Percentiles rank a stretch among this genome's conserved stretches.
These are phyloP conservation scores for Lacerta agilis DNA, from an alignment of 2,797 vertebrate genomes.

Conservation along the genomic window DNA sequence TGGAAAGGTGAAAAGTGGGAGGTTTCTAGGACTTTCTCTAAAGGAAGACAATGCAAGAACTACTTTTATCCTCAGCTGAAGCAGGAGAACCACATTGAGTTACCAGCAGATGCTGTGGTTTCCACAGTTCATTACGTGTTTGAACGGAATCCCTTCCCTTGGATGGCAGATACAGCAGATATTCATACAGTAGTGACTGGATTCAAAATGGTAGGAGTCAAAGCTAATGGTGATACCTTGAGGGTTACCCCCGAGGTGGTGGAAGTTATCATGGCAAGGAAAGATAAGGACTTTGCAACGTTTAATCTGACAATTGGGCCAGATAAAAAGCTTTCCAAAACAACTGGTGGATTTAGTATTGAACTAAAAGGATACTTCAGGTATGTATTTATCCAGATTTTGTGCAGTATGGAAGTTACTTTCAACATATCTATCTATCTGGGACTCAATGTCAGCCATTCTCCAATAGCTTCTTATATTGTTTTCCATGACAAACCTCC, in stretches of 20 bases:
- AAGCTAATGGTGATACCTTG: not conserved
- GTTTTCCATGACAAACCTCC: slow-evolving; percentile 59
- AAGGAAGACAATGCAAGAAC: slow-evolving; percentile 39
- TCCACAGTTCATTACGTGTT: slow-evolving; percentile 73
- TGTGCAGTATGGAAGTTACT: slow-evolving; percentile 58
- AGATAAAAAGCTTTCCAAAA: slow-evolving; percentile 13
- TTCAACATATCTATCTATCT: slow-evolving; percentile 69
- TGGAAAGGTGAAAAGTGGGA: slow-evolving; percentile 65
- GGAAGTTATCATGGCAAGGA: slow-evolving; percentile 70
- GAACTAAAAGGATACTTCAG: slow-evolving; percentile 42
- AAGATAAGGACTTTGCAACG: not conserved
- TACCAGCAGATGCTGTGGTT: slow-evolving; percentile 22
- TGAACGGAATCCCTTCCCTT: slow-evolving; percentile 73
- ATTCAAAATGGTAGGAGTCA: slow-evolving; percentile 61
- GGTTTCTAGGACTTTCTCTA: not conserved
- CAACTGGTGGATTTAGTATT: slow-evolving; percentile 71
- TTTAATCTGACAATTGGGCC: slow-evolving; percentile 71
- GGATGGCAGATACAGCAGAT: slow-evolving; percentile 61
- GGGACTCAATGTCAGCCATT: slow-evolving; percentile 13
- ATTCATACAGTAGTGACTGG: slow-evolving; percentile 57
- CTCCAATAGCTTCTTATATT: slow-evolving; percentile 51
- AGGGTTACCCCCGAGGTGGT: slow-evolving; percentile 50
- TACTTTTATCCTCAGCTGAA: slow-evolving; percentile 64
- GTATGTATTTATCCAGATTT: slow-evolving; percentile 72
- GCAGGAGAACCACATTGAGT: fast-evolving